Evolutionary conservation across 2,888 invertebrate species (phyloP).

Genomic region (Meiosimyza decipiens): DNA sequence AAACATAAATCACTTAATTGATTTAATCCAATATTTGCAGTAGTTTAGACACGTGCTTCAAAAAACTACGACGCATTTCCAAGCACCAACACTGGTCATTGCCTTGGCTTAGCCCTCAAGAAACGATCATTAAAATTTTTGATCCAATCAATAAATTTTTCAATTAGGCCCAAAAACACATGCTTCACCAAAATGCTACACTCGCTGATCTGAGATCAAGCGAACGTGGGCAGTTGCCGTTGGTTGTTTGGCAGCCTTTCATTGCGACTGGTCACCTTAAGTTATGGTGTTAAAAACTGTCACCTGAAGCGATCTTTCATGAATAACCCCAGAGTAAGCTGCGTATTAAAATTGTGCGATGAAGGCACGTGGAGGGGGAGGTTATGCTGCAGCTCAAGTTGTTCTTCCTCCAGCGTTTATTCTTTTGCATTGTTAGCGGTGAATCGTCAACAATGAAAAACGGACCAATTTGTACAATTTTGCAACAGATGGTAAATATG

Average conservation of each 20-base stretch:
- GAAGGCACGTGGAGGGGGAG: not conserved
- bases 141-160: slow-evolving; percentile 52
- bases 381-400: not conserved
- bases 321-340: no score
- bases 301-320: slow-evolving; percentile 44
- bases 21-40: no score
- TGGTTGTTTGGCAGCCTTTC: not conserved
- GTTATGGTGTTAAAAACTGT: slow-evolving; percentile 48
- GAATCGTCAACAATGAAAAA: slow-evolving; percentile 29
- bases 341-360: no score
- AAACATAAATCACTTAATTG: no score
- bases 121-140: slow-evolving; percentile 50
- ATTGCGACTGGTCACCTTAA: not conserved
- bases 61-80: no score
- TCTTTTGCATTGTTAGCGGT: slow-evolving; percentile 43
- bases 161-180: slow-evolving; percentile 47
- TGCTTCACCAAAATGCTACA: slow-evolving; percentile 30
- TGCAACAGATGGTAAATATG: slow-evolving; percentile 47
- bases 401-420: not conserved
- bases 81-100: no score
- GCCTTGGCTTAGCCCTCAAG: not conserved
- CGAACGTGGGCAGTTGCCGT: slow-evolving; percentile 5
- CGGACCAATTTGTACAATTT: slow-evolving; percentile 44
- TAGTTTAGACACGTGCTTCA: no score
- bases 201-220: not conserved